These are phyloP conservation scores for Hydra vulgaris DNA, from an alignment of 30 jellyfish, hydroid and myxozoan genomes.

Conservation along the genomic window DNA sequence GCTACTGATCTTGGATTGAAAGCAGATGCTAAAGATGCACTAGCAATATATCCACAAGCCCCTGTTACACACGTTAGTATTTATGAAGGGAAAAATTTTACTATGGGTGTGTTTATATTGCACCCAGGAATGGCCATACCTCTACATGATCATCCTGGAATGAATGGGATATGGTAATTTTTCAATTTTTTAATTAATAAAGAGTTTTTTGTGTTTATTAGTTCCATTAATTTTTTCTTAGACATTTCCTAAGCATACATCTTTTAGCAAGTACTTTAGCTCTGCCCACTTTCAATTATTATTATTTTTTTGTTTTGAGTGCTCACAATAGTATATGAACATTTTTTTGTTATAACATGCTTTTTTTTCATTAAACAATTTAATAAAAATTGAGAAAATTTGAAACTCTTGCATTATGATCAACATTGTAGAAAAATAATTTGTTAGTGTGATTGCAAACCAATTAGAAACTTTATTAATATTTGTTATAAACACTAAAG, in stretches of 20 bases:
- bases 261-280: too few relatives aligned
- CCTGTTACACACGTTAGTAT: slow-evolving; percentile 69
- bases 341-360: too few relatives aligned
- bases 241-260: not conserved
- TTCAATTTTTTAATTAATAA: not conserved
- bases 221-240: not conserved
- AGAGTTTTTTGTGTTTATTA: not conserved
- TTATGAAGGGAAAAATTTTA: slow-evolving; percentile 44
- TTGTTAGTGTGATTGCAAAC: too few relatives aligned
- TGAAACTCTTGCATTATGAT: too few relatives aligned
- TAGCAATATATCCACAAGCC: slow-evolving; percentile 24
- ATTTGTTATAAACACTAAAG: too few relatives aligned
- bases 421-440: too few relatives aligned
- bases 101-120: slow-evolving; percentile 73
- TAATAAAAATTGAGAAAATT: too few relatives aligned
- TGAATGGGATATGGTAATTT: slow-evolving; percentile 77
- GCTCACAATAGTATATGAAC: too few relatives aligned
- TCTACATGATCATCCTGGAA: slow-evolving; percentile 89
- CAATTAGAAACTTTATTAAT: too few relatives aligned
- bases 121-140: slow-evolving; percentile 64
- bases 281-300: too few relatives aligned
- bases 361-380: too few relatives aligned
- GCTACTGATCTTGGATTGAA: slow-evolving; percentile 17
- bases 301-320: too few relatives aligned
- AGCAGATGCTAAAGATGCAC: slow-evolving; percentile 7